phyloP scores from a whole-genome alignment of 2,888 invertebrate genomes.

The Crepidodera aurea region DNA sequence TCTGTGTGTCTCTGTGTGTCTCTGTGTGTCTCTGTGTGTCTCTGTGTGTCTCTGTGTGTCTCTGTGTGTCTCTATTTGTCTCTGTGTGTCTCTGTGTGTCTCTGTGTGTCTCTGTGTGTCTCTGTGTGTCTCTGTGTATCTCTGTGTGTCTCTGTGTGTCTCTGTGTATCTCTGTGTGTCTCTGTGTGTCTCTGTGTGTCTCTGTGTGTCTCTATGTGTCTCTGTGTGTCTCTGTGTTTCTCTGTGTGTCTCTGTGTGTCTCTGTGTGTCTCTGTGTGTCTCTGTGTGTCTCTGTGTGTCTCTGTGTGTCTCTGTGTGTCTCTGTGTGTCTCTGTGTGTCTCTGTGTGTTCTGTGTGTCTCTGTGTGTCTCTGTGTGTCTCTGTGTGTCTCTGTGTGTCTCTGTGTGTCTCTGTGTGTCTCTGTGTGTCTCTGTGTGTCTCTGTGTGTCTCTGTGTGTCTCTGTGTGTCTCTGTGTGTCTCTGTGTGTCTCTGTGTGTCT shows the following conservation, averaged over 20 bases:
- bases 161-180: too few species aligned
- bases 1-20: not conserved
- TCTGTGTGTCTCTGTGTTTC: too few species aligned
- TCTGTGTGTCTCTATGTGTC: too few species aligned
- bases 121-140: too few species aligned
- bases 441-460: not conserved
- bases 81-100: not conserved
- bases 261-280: not conserved
- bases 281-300: not conserved
- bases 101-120: not conserved
- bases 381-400: not conserved
- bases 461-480: not conserved
- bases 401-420: not conserved
- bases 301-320: not conserved
- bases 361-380: not conserved
- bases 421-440: not conserved
- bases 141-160: too few species aligned
- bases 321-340: not conserved
- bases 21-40: not conserved
- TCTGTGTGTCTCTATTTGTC: not conserved
- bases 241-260: not conserved
- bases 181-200: too few species aligned
- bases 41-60: not conserved
- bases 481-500: too few species aligned
- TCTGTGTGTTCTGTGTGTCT: too few species aligned